These are phyloP conservation scores for Gonatopus flavifemur DNA, from an alignment of 1,140 invertebrate genomes.

Conservation along the genomic window DNA sequence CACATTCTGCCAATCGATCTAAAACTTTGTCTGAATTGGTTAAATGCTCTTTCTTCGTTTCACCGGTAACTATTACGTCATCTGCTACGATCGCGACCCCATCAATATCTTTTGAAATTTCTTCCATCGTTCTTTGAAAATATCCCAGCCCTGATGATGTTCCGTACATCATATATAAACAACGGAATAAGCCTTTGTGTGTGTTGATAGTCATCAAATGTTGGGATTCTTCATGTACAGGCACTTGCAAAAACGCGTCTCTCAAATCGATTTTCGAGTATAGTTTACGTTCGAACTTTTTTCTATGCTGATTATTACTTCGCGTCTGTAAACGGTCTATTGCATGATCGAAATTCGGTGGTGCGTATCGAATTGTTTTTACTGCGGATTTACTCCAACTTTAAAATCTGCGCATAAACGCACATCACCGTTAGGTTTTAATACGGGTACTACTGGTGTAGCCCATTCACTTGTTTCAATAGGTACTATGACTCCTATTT, in stretches of 20 bases:
- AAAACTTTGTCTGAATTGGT: background rate
- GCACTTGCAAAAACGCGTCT: background rate
- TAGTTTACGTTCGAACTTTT: background rate
- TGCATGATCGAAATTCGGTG: constrained; percentile 9
- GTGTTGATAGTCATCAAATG: background rate
- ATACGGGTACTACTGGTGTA: constrained; percentile 30
- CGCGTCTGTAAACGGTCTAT: constrained; percentile 1
- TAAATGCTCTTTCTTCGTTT: background rate
- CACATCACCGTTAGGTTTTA: constrained; percentile 21
- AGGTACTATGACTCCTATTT: constrained; percentile 14
- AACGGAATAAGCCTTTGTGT: background rate
- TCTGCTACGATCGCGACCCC: constrained; percentile 3
- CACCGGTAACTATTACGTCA: background rate
- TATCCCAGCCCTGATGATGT: background rate
- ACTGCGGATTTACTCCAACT: constrained; percentile 8
- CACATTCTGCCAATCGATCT: background rate
- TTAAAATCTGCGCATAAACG: constrained; percentile 25
- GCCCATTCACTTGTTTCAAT: constrained; percentile 24
- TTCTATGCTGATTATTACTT: background rate
- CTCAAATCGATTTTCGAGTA: background rate
- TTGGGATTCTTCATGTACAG: background rate
- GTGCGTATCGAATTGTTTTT: background rate
- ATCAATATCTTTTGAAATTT: background rate
- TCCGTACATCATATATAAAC: background rate
- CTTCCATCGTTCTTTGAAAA: constrained; percentile 5